Evolutionary conservation across 2,113 vertebrate species (phyloP).

Genomic region (Anolis carolinensis): DNA sequence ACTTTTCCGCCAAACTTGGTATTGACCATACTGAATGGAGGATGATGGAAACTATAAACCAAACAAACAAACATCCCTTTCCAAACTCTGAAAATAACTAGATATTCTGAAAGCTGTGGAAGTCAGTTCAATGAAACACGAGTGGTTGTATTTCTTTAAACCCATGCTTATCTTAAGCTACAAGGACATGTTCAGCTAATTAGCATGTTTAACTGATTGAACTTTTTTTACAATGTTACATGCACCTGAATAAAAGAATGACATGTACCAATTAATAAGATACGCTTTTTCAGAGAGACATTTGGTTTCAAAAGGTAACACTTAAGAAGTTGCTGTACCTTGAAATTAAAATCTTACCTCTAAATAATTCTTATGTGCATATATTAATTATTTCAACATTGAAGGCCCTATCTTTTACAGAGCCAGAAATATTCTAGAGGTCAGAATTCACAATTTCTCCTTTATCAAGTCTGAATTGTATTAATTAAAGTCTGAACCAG

Average conservation of each 20-base stretch:
- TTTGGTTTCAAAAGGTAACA: not conserved
- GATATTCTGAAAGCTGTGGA: conserved; percentile 26
- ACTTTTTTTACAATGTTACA: not conserved
- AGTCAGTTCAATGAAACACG: not conserved
- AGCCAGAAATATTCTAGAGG: not conserved
- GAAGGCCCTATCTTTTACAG: not conserved
- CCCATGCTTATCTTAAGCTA: not conserved
- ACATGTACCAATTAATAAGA: conserved; percentile 11
- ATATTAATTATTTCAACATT: not conserved
- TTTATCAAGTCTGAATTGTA: not conserved
- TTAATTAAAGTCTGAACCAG: not conserved
- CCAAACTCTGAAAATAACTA: not conserved
- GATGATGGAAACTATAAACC: no score
- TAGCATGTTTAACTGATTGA: conserved; percentile 38
- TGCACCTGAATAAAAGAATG: conserved; percentile 25
- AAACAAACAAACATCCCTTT: no score
- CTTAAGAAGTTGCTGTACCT: not conserved
- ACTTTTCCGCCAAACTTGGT: no score
- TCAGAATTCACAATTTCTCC: not conserved
- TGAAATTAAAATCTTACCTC: not conserved
- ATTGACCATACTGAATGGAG: no score
- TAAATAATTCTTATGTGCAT: not conserved
- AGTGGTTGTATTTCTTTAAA: not conserved
- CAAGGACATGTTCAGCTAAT: conserved; percentile 32
- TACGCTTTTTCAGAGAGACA: conserved; percentile 23